Base-by-base conservation (phyloP, 2,113 vertebrate species). In the Diadophis punctatus region DNA sequence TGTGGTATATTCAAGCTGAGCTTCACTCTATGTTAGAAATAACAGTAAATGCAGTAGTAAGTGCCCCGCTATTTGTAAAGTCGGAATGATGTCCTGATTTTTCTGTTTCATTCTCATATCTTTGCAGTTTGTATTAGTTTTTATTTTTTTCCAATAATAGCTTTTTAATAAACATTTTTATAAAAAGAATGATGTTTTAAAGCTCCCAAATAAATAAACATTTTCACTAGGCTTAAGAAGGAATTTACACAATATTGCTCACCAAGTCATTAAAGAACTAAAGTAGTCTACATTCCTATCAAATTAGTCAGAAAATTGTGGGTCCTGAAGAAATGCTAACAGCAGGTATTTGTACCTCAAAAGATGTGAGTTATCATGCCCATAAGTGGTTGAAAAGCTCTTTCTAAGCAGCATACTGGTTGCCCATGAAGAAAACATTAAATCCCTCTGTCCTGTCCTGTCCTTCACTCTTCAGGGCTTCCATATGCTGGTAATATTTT, bases 401-500 rank as follows among this genome's bases (percentile, higher is more conserved):
- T 95, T 92, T 68, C 85, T 48, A 0, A 9, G 0, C 30, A 46
- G 86, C 0, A 1, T 84, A 88, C 53, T 0, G 80, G 53, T 91
- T 90, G 86, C 5, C 86, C 3, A n/a, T 89, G 93, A 46, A 90
- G 16, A 23, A 92, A 53, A 93, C 93, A 94, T 90, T 90, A 93
- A 95, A 96, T 94, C 92, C 93, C 93, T 91, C 51, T 91, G 56
- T 90, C 96, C 95, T 91, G 56, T 90, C 96, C 95, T 96, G 0
- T 25, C 16, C 39, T 27, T 49, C 87, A 4, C 51, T 18, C n/a
- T 55, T 43, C 94, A 96, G 88, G 30, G 90, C 90, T 96, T 96
- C 96, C 94, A 95, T 96, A 94, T 93, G 95, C 94, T 10, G 63
- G 92, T 88, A 96, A 95, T 94, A 74, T 96, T 56, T 96, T 96